A percentile compares a stretch with the other conserved stretches of the same genome.
These are phyloP conservation scores for Drosophila rellima DNA, from an alignment of 2,888 invertebrate species.

Conservation along the genomic window DNA sequence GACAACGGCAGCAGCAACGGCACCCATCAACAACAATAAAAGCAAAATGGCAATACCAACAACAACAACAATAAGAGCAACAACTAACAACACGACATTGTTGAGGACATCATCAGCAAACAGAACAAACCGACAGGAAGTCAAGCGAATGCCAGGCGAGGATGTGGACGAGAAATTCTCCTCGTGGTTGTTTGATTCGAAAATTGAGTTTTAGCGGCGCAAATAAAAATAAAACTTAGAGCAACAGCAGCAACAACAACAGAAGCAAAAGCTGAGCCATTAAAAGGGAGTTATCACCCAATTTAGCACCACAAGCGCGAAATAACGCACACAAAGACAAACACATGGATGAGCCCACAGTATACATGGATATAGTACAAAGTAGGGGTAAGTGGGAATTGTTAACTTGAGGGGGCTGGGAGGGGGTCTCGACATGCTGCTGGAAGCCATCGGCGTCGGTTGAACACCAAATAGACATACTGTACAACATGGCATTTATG, in stretches of 20 bases:
- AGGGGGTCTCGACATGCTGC: conserved; percentile 38
- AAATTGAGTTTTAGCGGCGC: conserved; percentile 81
- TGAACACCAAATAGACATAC: conserved; percentile 72
- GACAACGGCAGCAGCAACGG: conserved; percentile 64
- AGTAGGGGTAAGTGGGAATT: conserved; percentile 19
- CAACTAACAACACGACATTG: conserved; percentile 57
- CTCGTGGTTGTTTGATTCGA: conserved; percentile 81
- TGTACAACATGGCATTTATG: conserved; percentile 72
- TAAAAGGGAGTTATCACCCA: conserved; percentile 80
- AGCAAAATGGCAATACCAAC: conserved; percentile 45
- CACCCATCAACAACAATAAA: conserved; percentile 60
- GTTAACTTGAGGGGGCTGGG: neutral
- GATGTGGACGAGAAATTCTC: conserved; percentile 64
- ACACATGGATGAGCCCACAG: conserved; percentile 84
- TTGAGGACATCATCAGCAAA: conserved; percentile 66
- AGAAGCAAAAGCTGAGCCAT: conserved; percentile 58
- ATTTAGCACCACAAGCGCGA: conserved; percentile 75
- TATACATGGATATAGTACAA: neutral
- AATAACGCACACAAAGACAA: conserved; percentile 84
- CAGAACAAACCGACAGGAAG: conserved; percentile 47
- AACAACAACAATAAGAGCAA: conserved; percentile 13
- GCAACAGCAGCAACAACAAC: conserved; percentile 44
- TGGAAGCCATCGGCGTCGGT: conserved; percentile 49
- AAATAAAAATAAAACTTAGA: conserved; percentile 78
- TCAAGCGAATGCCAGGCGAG: conserved; percentile 37